Evolutionary conservation across 2,113 vertebrate genomes (phyloP), one percentile per base, ranked within the genome.

Genomic region (Macquaria australasica): DNA sequence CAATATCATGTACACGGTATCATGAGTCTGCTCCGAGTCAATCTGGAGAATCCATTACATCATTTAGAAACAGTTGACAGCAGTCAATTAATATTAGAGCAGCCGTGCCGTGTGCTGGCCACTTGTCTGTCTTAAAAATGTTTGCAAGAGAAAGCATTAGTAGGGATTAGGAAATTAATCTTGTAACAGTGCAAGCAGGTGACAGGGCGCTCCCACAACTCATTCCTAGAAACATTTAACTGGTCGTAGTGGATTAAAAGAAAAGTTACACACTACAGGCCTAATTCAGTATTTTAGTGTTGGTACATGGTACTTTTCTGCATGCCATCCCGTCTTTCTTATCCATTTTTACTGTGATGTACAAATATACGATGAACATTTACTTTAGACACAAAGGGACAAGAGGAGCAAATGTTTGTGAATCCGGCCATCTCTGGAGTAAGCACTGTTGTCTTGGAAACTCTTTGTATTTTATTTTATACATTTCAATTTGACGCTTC

Each of bases 151-250:
- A 86, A 87, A 87, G 84, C 74, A 91, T 93, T 87, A 85, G 84
- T 14, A 79, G 66, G 92, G 89, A 91, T 93, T 93, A 88, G 83
- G 73, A 86, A 81, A 87, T 89, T 62, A 85, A 89, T 88, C 89
- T 82, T 91, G 86, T 79, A 85, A 87, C 73, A 82, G 88, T 77
- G 77, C 62, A 50, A 81, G 81, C 75, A 91, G 83, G 93, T 92
- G 88, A 73, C 59, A 18, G 39, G 71, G 56, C 45, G 41, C 68
- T 88, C 62, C 62, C 78, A 73, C 45, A 73, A 63, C 62, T 80
- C 20, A 55, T 82, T 84, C 41, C 69, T 59, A 28, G 23, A 79
- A 82, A 58, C 76, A 78, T 58, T 78, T 51, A 89, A 84, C 25
- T 60, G 74, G 67, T 82, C 43, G 15, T 12, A 69, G 66, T 77